phyloP scores from a whole-genome alignment of 1,140 invertebrate genomes.

The Bradynema listronoti region DNA sequence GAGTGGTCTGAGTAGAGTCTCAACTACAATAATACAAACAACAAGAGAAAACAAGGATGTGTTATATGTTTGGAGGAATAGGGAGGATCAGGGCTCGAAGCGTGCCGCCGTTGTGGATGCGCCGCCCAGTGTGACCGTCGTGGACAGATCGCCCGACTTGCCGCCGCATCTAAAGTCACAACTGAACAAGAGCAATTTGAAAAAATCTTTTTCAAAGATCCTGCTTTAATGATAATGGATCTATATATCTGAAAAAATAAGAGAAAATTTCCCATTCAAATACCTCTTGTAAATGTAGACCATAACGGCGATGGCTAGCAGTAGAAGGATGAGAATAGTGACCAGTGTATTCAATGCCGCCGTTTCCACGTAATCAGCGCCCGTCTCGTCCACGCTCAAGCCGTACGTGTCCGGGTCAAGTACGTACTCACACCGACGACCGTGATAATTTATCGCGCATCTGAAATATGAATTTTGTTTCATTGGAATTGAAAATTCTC shows the following conservation, averaged over 20 bases:
- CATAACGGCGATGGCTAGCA: no score
- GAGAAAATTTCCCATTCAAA: no score
- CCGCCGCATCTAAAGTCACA: background rate
- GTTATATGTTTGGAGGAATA: no score
- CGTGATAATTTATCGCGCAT: constrained; percentile 20
- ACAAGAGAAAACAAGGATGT: no score
- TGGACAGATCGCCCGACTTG: no score
- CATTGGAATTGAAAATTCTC: background rate
- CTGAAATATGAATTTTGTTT: constrained; percentile 1
- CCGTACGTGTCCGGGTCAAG: constrained; percentile 28
- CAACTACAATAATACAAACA: no score
- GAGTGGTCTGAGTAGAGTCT: background rate
- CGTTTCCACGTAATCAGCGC: background rate
- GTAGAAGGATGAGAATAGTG: background rate
- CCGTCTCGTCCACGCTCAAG: constrained; percentile 11
- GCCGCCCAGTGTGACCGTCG: no score
- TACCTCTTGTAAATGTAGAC: no score
- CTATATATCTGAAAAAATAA: no score
- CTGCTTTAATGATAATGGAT: no score
- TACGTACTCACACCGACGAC: constrained; percentile 27
- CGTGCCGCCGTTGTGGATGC: no score
- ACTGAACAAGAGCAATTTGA: background rate
- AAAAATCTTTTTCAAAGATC: background rate
- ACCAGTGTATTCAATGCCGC: background rate
- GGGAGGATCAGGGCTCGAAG: no score